Evolutionary conservation across 2,797 vertebrate genomes (phyloP).

Genomic region (Galago senegalensis): DNA sequence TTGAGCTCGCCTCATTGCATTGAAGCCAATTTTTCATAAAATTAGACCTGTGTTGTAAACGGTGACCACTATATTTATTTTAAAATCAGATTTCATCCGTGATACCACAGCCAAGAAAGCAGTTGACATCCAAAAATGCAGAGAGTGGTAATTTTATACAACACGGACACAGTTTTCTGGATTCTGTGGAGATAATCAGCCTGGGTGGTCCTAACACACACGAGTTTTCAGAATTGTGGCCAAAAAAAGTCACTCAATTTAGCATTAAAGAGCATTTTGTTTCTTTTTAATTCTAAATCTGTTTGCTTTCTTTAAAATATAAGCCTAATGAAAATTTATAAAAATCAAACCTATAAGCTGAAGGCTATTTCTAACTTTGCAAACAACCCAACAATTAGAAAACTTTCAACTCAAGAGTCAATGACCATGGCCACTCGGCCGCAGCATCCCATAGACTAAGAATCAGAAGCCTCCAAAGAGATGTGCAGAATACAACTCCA

Average conservation of each 20-base stretch:
- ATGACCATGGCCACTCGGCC: background rate
- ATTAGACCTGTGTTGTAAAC: conserved; percentile 44
- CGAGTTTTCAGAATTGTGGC: background rate
- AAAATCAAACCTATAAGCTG: conserved; percentile 36
- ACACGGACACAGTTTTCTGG: conserved; percentile 34
- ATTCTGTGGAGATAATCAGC: conserved; percentile 49
- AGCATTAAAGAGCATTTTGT: conserved; percentile 28
- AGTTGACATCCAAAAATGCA: conserved; percentile 48
- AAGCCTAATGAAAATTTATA: conserved; percentile 28
- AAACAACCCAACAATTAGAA: conserved; percentile 18
- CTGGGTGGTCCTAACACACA: conserved; percentile 67
- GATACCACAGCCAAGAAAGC: conserved; percentile 61
- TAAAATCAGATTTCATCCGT: conserved; percentile 72
- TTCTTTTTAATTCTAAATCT: conserved; percentile 47
- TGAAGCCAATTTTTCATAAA: conserved; percentile 58
- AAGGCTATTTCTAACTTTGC: conserved; percentile 14
- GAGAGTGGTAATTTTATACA: conserved; percentile 52
- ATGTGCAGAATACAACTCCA: background rate
- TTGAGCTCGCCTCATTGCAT: conserved; percentile 28
- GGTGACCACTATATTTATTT: conserved; percentile 76
- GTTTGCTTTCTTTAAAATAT: conserved; percentile 42
- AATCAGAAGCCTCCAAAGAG: background rate
- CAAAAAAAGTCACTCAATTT: background rate
- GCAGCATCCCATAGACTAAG: background rate
- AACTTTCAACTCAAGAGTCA: background rate